phyloP scores from a whole-genome alignment of 2,888 invertebrate genomes.

The Drosophila barbarae region DNA sequence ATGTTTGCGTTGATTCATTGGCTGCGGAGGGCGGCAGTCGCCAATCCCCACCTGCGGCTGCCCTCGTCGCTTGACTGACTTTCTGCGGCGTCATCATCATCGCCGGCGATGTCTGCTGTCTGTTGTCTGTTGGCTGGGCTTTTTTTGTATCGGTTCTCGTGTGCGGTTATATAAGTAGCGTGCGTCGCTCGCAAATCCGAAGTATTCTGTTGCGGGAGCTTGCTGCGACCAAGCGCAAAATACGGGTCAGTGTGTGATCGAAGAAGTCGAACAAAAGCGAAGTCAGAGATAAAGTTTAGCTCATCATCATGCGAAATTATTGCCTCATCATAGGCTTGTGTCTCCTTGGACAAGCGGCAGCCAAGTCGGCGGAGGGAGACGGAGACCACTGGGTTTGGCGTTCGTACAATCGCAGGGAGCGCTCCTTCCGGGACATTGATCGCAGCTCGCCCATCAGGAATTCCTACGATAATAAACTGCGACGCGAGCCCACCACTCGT shows the following conservation, averaged over 20 bases:
- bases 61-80: constrained; percentile 67
- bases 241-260: constrained; percentile 68
- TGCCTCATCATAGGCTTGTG: constrained; percentile 55
- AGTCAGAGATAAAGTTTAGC: not conserved
- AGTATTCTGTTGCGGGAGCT: constrained; percentile 67
- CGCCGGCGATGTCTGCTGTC: constrained; percentile 16
- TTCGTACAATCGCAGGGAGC: constrained; percentile 55
- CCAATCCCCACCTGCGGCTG: constrained; percentile 39
- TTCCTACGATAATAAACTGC: constrained; percentile 49
- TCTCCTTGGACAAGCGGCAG: constrained; percentile 43
- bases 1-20: constrained; percentile 64
- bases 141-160: constrained; percentile 28
- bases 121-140: constrained; percentile 8
- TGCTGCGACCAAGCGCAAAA: constrained; percentile 58
- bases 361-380: constrained; percentile 42
- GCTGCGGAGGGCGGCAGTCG: constrained; percentile 26
- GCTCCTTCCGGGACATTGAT: constrained; percentile 57
- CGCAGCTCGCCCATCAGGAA: constrained; percentile 44
- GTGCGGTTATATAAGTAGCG: constrained; percentile 73
- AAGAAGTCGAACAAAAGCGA: constrained; percentile 12
- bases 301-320: constrained; percentile 49
- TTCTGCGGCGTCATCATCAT: constrained; percentile 47
- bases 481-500: constrained; percentile 76
- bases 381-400: constrained; percentile 77
- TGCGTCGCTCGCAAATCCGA: constrained; percentile 56